These are phyloP conservation scores for Paratrypauchen microcephalus DNA, from an alignment of 2,797 vertebrate species.

Conservation along the genomic window DNA sequence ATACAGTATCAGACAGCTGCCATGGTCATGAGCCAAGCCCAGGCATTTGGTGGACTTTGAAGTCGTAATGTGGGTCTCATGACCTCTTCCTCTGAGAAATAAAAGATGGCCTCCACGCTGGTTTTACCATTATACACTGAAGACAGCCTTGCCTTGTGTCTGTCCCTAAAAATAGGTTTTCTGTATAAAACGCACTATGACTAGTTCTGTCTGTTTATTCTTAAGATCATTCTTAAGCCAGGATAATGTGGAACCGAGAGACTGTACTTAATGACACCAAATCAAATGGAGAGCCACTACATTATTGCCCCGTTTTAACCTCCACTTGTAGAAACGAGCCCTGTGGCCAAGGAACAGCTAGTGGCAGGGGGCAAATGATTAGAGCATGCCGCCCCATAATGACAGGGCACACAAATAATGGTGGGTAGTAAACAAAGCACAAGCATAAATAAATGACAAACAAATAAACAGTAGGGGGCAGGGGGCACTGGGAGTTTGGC, in stretches of 20 bases:
- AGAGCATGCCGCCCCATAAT: slow-evolving; percentile 41
- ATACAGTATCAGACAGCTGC: slow-evolving; percentile 58
- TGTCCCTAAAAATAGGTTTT: slow-evolving; percentile 1
- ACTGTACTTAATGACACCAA: slow-evolving; percentile 35
- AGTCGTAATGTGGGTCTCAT: slow-evolving; percentile 72
- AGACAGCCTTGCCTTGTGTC: slow-evolving; percentile 12
- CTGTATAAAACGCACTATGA: background rate
- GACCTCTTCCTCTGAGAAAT: slow-evolving; percentile 66
- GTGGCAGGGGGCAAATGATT: slow-evolving; percentile 52
- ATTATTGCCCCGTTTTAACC: slow-evolving; percentile 56
- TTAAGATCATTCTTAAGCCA: slow-evolving; percentile 12
- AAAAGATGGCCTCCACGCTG: slow-evolving; percentile 59
- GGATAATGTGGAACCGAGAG: slow-evolving; percentile 34
- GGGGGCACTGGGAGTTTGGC: slow-evolving; percentile 37
- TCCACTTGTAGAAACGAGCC: slow-evolving; percentile 52
- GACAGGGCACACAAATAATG: slow-evolving; percentile 60
- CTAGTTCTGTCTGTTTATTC: background rate
- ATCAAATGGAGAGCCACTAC: slow-evolving; percentile 48
- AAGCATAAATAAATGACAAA: slow-evolving; percentile 73
- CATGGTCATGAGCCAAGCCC: slow-evolving; percentile 66
- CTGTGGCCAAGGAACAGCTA: slow-evolving; percentile 61
- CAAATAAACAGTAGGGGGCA: slow-evolving; percentile 68
- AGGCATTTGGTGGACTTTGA: slow-evolving; percentile 73
- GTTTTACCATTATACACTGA: slow-evolving; percentile 26
- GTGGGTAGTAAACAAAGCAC: slow-evolving; percentile 64